phyloP scores from a whole-genome alignment of 2,113 vertebrate genomes.

The Halcyon senegalensis region DNA sequence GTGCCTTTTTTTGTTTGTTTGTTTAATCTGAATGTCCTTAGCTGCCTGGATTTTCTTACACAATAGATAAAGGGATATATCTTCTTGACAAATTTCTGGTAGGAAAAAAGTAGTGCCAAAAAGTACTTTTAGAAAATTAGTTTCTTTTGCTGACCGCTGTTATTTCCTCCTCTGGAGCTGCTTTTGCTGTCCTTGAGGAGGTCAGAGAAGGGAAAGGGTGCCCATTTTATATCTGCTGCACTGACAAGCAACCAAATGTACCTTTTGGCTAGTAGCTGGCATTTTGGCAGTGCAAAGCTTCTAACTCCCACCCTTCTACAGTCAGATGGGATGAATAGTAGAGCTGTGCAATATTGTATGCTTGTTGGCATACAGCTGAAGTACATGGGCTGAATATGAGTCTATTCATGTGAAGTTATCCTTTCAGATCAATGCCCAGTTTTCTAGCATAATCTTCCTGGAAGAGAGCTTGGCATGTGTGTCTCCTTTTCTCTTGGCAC shows the following conservation, averaged over 20 bases:
- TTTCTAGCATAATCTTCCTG: constrained; percentile 31
- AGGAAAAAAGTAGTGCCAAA: background rate
- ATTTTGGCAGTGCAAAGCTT: constrained; percentile 33
- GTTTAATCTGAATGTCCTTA: background rate
- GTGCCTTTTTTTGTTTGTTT: background rate
- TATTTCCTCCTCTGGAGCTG: background rate
- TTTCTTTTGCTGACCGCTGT: background rate
- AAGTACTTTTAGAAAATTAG: background rate
- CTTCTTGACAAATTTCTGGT: background rate
- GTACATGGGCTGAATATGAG: constrained; percentile 50
- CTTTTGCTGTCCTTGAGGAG: constrained; percentile 65
- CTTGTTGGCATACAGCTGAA: constrained; percentile 43
- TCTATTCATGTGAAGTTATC: constrained; percentile 39
- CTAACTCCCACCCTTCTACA: constrained; percentile 25
- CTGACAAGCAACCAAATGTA: constrained; percentile 73
- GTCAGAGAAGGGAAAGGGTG: constrained; percentile 48
- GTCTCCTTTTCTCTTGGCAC: constrained; percentile 7
- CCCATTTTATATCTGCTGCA: constrained; percentile 69
- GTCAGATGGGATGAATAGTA: constrained; percentile 48
- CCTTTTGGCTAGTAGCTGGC: constrained; percentile 54
- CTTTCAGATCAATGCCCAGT: constrained; percentile 33
- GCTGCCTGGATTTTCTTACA: background rate
- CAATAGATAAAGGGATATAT: background rate
- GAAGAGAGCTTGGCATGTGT: background rate
- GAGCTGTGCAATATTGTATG: constrained; percentile 20